Evolutionary conservation across 2,888 invertebrate genomes (phyloP).

Genomic region (Andrena flavipes): DNA sequence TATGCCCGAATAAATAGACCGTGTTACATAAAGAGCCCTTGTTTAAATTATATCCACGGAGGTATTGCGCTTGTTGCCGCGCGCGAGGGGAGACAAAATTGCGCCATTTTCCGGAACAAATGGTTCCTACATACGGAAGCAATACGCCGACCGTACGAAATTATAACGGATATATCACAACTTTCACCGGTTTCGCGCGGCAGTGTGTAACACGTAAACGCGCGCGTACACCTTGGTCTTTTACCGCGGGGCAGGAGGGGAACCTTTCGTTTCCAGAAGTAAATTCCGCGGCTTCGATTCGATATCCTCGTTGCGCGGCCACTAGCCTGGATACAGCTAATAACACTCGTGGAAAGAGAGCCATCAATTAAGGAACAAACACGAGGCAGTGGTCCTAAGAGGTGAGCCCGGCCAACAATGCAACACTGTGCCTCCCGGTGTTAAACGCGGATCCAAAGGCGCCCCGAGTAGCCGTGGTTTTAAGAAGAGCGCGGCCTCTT

Average conservation of each 20-base stretch:
- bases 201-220: slow-evolving; percentile 31
- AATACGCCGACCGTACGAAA: slow-evolving; percentile 71
- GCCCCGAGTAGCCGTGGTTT: slow-evolving; percentile 50
- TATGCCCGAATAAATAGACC: slow-evolving; percentile 69
- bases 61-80: slow-evolving; percentile 70
- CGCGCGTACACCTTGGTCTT: slow-evolving; percentile 43
- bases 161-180: slow-evolving; percentile 76
- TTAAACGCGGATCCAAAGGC: slow-evolving; percentile 67
- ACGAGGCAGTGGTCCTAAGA: slow-evolving; percentile 49
- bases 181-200: slow-evolving; percentile 58
- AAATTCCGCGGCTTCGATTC: slow-evolving; percentile 13
- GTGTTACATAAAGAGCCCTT: slow-evolving; percentile 68
- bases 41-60: slow-evolving; percentile 68
- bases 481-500: slow-evolving; percentile 53
- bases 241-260: slow-evolving; percentile 16
- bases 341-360: slow-evolving; percentile 32
- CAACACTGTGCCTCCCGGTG: slow-evolving; percentile 69
- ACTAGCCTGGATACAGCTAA: slow-evolving; percentile 22
- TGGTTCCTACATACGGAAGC: slow-evolving; percentile 72
- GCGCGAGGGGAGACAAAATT: slow-evolving; percentile 71
- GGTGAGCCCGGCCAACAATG: slow-evolving; percentile 57
- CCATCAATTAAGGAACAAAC: slow-evolving; percentile 67
- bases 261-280: slow-evolving; percentile 23
- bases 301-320: background rate
- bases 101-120: slow-evolving; percentile 76